phyloP scores from a whole-genome alignment of 2,797 vertebrate genomes.

The Perodicticus potto region DNA sequence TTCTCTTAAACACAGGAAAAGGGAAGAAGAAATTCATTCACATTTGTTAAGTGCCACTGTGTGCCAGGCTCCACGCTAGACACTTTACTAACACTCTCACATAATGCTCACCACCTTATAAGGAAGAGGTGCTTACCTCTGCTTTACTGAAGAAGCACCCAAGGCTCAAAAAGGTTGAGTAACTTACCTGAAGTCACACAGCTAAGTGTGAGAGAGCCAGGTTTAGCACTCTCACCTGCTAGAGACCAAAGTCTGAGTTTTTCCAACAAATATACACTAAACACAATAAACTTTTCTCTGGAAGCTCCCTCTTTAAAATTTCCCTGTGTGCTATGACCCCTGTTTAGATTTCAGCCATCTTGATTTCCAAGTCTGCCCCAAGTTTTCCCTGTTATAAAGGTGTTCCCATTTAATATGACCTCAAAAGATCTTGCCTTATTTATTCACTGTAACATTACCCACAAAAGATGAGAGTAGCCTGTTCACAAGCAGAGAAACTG shows the following conservation, averaged over 20 bases:
- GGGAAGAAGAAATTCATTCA: neutral
- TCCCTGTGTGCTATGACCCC: neutral
- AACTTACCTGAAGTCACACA: neutral
- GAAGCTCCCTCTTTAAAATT: neutral
- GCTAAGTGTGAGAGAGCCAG: neutral
- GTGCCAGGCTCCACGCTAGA: neutral
- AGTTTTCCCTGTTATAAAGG: neutral
- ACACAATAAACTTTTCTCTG: neutral
- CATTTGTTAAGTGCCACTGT: neutral
- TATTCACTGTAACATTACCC: neutral
- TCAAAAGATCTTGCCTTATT: neutral
- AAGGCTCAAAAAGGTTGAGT: neutral
- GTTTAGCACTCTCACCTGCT: neutral
- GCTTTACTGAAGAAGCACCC: neutral
- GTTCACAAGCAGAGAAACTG: neutral
- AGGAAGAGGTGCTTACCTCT: neutral
- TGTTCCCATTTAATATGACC: neutral
- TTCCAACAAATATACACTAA: neutral
- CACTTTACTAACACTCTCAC: neutral
- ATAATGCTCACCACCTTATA: neutral
- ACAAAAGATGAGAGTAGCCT: conserved; percentile 6
- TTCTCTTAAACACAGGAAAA: conserved; percentile 14
- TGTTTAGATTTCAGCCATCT: conserved; percentile 5
- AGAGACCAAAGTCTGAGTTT: neutral
- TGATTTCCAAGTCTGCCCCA: conserved; percentile 14